These are phyloP conservation scores for Siniperca chuatsi DNA, from an alignment of 2,113 vertebrate species.

Conservation along the genomic window DNA sequence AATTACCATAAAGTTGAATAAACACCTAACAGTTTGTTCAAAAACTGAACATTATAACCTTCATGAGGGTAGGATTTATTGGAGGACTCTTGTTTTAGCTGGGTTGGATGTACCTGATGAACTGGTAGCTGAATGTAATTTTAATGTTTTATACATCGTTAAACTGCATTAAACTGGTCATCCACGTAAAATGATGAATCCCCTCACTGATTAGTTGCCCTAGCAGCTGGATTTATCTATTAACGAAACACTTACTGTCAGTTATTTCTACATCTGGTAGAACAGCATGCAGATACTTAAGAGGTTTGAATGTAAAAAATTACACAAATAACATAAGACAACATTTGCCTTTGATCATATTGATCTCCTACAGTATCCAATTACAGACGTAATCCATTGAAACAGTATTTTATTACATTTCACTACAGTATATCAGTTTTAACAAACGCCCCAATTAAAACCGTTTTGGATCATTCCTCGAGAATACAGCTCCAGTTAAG, in stretches of 20 bases:
- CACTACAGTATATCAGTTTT: slow-evolving; percentile 33
- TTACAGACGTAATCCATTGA: slow-evolving; percentile 25
- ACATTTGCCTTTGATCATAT: neutral
- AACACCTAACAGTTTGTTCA: neutral
- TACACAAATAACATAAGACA: neutral
- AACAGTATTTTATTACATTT: slow-evolving; percentile 68
- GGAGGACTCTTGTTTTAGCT: neutral
- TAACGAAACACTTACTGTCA: neutral
- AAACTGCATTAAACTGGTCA: neutral
- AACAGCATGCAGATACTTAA: neutral
- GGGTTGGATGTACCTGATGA: neutral
- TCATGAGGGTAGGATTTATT: neutral
- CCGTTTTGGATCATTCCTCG: neutral
- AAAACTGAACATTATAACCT: neutral
- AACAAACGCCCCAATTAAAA: slow-evolving; percentile 51
- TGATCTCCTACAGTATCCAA: neutral
- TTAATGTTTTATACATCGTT: neutral
- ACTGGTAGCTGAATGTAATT: neutral
- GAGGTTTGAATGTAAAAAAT: neutral
- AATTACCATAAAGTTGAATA: neutral
- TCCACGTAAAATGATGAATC: neutral
- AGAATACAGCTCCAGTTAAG: neutral
- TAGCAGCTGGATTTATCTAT: neutral
- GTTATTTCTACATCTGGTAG: neutral
- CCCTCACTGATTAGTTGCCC: neutral